These are phyloP conservation scores for Gibbula magus DNA, from an alignment of 2,888 invertebrate genomes.

Conservation along the genomic window DNA sequence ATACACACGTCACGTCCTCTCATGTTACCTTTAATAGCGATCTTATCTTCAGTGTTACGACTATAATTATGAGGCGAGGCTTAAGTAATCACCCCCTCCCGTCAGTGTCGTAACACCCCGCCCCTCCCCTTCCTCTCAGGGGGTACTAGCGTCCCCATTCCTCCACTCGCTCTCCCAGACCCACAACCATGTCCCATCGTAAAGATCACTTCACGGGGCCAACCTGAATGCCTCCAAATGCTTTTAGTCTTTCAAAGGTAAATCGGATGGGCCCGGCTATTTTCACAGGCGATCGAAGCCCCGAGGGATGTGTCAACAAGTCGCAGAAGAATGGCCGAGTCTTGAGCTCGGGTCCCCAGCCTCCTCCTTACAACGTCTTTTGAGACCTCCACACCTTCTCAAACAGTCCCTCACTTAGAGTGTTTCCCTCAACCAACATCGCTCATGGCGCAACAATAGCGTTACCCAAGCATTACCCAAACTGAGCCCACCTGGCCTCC, in stretches of 20 bases:
- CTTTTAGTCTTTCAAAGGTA: background rate
- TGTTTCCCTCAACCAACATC: background rate
- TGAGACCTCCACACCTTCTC: background rate
- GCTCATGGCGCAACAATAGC: background rate
- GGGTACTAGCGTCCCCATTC: background rate
- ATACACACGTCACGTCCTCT: background rate
- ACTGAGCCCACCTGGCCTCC: background rate
- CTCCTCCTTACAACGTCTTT: background rate
- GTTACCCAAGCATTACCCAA: background rate
- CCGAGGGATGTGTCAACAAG: background rate
- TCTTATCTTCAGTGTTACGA: background rate
- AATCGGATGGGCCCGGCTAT: slow-evolving; percentile 12
- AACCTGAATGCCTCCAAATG: background rate
- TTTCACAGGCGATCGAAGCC: slow-evolving; percentile 13
- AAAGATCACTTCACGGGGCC: background rate
- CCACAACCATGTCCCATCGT: background rate
- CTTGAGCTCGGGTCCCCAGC: background rate
- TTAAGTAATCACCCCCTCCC: background rate
- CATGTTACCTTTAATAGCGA: background rate
- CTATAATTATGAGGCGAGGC: background rate
- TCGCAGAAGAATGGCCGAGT: background rate
- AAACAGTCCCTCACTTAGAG: background rate
- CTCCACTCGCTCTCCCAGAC: background rate
- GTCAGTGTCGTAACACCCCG: slow-evolving; percentile 2
- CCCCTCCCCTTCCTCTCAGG: background rate